phyloP scores from a whole-genome alignment of 2,113 vertebrate genomes.

The Natator depressus region DNA sequence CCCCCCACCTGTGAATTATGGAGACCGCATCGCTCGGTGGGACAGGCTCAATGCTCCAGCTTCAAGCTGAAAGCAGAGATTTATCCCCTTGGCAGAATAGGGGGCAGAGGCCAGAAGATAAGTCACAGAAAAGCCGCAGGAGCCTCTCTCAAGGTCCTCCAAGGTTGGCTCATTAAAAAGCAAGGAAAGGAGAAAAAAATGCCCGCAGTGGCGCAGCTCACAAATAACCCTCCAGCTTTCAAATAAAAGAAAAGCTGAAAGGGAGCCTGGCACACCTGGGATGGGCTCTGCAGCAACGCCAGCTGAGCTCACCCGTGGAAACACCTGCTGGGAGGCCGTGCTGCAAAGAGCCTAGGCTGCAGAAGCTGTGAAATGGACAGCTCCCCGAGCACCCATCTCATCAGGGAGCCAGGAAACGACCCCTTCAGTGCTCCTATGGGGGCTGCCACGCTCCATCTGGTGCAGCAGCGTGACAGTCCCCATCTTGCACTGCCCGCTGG shows the following conservation, averaged over 20 bases:
- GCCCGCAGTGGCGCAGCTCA: not conserved
- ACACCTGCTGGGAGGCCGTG: too few species aligned
- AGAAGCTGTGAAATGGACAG: not conserved
- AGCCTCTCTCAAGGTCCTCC: conserved; percentile 34
- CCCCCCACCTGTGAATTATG: not conserved
- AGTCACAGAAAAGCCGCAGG: conserved; percentile 40
- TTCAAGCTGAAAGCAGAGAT: not conserved
- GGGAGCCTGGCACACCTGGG: fast-evolving
- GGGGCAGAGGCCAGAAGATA: not conserved
- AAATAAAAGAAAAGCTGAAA: not conserved
- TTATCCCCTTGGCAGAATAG: conserved; percentile 17
- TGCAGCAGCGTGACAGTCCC: not conserved
- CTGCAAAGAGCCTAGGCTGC: not conserved
- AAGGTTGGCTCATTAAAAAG: conserved; percentile 52
- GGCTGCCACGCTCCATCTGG: not conserved
- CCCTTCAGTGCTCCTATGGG: fast-evolving
- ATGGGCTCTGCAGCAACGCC: not conserved
- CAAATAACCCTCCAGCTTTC: fast-evolving
- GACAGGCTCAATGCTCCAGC: fast-evolving
- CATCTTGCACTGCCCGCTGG: not conserved
- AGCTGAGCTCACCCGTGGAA: not conserved
- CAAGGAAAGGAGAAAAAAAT: not conserved
- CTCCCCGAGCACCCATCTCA: not conserved
- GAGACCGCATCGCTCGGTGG: fast-evolving
- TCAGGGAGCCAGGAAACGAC: fast-evolving